Evolutionary conservation across 2,797 vertebrate species (phyloP), one percentile per base, ranked within the genome.

Genomic region (Potorous gilbertii): DNA sequence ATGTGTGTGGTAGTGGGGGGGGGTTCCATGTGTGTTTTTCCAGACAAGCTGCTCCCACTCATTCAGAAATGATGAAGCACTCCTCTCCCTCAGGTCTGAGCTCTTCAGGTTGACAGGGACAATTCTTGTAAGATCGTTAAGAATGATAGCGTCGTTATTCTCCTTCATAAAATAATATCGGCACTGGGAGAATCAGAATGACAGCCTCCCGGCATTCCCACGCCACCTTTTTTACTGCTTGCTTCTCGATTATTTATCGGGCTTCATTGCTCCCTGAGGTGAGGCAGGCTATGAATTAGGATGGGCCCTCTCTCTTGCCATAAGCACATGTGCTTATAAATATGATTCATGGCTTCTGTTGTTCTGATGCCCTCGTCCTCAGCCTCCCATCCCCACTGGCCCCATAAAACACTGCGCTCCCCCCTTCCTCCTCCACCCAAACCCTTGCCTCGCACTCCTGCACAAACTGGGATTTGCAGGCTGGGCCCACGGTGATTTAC

Each of bases 151-250:
- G 56, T 5, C 52, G 31, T 90, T 96, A 97, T 97, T 90, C 93
- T 94, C 97, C 97, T 96, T 95, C 29, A 5, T 96, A 95, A 87
- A 87, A 96, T 96, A 94, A 97, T 96, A 94, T 92, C 94, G 89
- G 90, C 96, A 95, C 62, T 57, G 57, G 90, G 74, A 87, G 94
- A 90, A 55, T n/a, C 62, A 91, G 95, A 94, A 50, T 3, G 13
- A 87, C 16, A 55, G 54, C 90, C 0, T 29, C 55, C 27, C 31
- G 0, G 14, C 92, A 93, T 97, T 93, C 96, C 54, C 0, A 91
- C 90, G 56, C 94, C 96, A n/a, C 87, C 0, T 0, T 0, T 27
- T 92, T 92, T 93, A 97, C 96, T 55, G 14, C 96, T 0, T 81
- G 40, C 94, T 55, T 92, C 12, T 54, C 56, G 24, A 89, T 93